Evolutionary conservation across 1,140 invertebrate genomes (phyloP).

Genomic region (Gonioctena quinquepunctata): DNA sequence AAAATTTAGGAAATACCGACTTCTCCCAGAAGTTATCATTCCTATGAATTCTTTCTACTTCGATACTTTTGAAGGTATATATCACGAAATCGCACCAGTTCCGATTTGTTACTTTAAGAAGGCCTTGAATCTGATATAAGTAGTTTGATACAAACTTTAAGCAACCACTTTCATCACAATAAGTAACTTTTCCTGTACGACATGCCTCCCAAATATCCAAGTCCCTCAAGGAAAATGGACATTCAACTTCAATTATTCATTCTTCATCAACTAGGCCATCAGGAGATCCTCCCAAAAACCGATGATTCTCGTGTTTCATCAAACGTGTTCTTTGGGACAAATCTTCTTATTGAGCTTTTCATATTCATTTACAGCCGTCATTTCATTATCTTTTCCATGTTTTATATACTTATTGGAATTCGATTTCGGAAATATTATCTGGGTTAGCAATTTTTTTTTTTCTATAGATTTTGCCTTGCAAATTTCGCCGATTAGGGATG

Average conservation of each 20-base stretch:
- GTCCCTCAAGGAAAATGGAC: slow-evolving; percentile 13
- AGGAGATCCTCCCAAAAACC: slow-evolving; percentile 24
- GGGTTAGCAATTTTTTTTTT: neutral
- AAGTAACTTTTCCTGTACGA: neutral
- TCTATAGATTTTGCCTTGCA: neutral
- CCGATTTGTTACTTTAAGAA: neutral
- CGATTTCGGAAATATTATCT: neutral
- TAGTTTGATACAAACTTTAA: neutral
- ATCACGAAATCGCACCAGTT: slow-evolving; percentile 17
- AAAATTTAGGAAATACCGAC: neutral
- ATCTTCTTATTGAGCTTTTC: neutral
- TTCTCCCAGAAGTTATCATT: neutral
- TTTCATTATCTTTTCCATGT: neutral
- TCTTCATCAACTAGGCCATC: slow-evolving; percentile 22
- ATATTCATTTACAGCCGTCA: neutral
- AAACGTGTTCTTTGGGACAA: neutral
- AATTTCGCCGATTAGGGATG: slow-evolving; percentile 16
- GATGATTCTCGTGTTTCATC: slow-evolving; percentile 1
- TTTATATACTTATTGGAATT: neutral
- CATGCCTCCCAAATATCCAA: neutral
- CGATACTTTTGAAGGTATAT: neutral
- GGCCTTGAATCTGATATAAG: slow-evolving; percentile 26
- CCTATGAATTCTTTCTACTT: slow-evolving; percentile 1
- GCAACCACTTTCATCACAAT: neutral
- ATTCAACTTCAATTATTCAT: slow-evolving; percentile 28